Conservation (phyloP, 1,140 invertebrate genomes). For the Leptinotarsa texana region DNA sequence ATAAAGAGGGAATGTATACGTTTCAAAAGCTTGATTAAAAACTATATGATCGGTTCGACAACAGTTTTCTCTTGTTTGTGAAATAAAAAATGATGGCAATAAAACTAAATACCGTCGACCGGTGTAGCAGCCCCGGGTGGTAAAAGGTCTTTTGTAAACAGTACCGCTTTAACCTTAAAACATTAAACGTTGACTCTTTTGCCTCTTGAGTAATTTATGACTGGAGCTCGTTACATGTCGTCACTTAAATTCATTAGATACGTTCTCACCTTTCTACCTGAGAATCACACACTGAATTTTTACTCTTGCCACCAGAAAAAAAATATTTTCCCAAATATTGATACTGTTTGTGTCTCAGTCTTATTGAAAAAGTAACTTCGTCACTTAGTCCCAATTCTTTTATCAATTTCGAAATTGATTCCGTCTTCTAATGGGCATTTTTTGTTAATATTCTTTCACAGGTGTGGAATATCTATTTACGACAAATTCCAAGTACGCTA, state of each 20-base stretch:
- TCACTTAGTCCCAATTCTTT: no score
- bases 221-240: conserved; percentile 8
- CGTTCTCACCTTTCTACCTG: conserved; percentile 5
- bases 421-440: no score
- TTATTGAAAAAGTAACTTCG: no score
- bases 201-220: conserved; percentile 7
- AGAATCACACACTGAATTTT: background rate
- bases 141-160: conserved; percentile 20
- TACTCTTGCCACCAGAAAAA: no score
- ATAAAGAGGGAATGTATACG: no score
- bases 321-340: no score
- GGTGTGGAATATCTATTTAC: no score
- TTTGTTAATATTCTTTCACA: no score
- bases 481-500: no score
- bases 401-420: no score
- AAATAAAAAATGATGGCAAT: conserved; percentile 12
- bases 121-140: background rate
- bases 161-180: conserved; percentile 17
- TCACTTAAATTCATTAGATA: conserved; percentile 15
- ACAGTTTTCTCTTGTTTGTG: background rate
- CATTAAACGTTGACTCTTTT: conserved; percentile 18
- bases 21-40: no score
- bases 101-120: conserved; percentile 4
- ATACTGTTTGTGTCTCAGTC: no score
- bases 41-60: background rate